Evolutionary conservation across 2,888 invertebrate species (phyloP).

Genomic region (Tachina fera): DNA sequence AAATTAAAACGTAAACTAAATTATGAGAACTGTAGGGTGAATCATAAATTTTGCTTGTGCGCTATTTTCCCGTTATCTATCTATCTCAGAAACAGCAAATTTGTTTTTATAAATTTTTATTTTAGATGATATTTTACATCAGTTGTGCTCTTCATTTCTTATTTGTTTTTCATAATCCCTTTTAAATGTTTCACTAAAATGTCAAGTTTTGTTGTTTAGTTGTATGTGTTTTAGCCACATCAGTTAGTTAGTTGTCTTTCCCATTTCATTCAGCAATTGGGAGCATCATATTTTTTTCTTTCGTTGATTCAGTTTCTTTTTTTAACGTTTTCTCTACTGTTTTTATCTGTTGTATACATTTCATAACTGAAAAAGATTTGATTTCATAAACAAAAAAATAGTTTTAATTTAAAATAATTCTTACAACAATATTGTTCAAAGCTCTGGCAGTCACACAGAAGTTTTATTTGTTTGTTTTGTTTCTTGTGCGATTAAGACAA

Average conservation of each 20-base stretch:
- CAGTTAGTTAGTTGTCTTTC: neutral
- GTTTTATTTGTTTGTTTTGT: neutral
- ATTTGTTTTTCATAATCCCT: conserved; percentile 27
- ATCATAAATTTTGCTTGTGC: no score
- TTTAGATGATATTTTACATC: neutral
- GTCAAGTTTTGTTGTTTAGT: conserved; percentile 13
- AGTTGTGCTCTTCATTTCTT: neutral
- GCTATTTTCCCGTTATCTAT: no score
- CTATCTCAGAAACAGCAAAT: neutral
- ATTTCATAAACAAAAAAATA: neutral
- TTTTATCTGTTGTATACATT: neutral
- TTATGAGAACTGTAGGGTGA: no score
- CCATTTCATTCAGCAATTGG: neutral
- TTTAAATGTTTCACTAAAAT: conserved; percentile 31
- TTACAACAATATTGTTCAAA: neutral
- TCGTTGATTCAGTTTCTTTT: neutral
- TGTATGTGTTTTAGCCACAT: neutral
- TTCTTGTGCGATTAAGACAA: neutral
- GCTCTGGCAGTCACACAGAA: neutral
- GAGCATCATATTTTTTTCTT: neutral
- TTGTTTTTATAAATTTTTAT: neutral
- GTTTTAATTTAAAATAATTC: neutral
- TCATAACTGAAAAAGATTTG: neutral
- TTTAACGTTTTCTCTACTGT: neutral
- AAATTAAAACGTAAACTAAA: no score